Base-by-base conservation (phyloP, 2,113 vertebrate genomes). In the Mesocricetus auratus region DNA sequence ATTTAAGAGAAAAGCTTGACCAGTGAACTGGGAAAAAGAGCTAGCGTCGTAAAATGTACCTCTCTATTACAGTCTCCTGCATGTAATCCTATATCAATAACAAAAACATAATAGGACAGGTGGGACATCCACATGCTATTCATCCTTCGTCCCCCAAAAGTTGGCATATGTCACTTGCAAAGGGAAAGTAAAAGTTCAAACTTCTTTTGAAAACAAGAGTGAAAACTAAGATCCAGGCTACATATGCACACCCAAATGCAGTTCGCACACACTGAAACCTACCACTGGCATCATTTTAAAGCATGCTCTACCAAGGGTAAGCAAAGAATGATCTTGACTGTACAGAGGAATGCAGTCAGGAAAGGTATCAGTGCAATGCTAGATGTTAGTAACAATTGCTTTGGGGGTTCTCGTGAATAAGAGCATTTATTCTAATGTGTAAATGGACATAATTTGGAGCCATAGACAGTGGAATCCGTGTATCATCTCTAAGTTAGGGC, bases 381-480 rank as follows among this genome's bases (percentile, higher is more conserved):
- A 85, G 13, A 82, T 62, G 11, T 75, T 56, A 92, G 77, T 29
- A 89, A 62, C 17, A 9, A 69, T 50, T 10, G 9, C n/a, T 69
- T 42, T n/a, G 69, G 36, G 7, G 15, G 9, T 88, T 13, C 50
- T 88, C 58, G 53, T 36, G 31, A 77, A 81, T 62, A 81, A 95
- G 16, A 19, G 4, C 47, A 66, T 22, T n/a, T 29, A 77, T 74
- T 58, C 15, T 31, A 31, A 58, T 89, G 9, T 45, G 36, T 21
- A 77, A 95, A 95, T 3, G 53, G 31, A 90, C n/a, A 92, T 39
- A 12, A 36, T 31, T 71, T 12, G 69, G 15, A 64, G 6, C 47
- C 21, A 45, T 0, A 7, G 29, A 93, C 97, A 97, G 92, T 93
- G 0, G 85, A 94, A 96, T 36, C 47, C 74, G 69, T 96, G 94